Evolutionary conservation across 2,888 invertebrate genomes (phyloP).

Genomic region (Scaptomyza cyrtandrae): DNA sequence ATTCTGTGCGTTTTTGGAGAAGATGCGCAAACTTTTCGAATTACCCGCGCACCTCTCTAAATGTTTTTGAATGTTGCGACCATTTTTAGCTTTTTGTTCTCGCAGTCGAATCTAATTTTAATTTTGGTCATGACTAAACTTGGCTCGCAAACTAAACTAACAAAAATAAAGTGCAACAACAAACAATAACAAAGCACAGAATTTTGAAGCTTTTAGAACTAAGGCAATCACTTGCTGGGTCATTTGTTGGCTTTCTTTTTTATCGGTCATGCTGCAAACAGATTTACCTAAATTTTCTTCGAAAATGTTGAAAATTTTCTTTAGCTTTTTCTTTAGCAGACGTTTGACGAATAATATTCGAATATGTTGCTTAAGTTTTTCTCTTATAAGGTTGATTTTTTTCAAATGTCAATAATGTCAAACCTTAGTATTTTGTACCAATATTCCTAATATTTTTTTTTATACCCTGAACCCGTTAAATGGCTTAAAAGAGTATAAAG

Average conservation of each 20-base stretch:
- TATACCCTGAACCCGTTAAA: too few relatives aligned
- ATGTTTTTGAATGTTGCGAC: slow-evolving; percentile 60
- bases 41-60: slow-evolving; percentile 57
- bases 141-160: slow-evolving; percentile 30
- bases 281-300: slow-evolving; percentile 1
- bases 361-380: neutral
- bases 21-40: slow-evolving; percentile 46
- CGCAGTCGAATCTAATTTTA: slow-evolving; percentile 63
- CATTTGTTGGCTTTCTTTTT: slow-evolving; percentile 24
- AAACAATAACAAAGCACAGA: slow-evolving; percentile 30
- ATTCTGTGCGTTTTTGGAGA: slow-evolving; percentile 30
- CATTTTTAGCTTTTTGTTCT: slow-evolving; percentile 50
- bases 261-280: slow-evolving; percentile 19
- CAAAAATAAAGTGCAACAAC: slow-evolving; percentile 41
- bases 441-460: too few relatives aligned
- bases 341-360: neutral
- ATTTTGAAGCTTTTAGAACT: slow-evolving; percentile 17
- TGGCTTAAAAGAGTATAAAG: too few relatives aligned
- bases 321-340: neutral
- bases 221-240: slow-evolving; percentile 10
- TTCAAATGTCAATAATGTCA: too few relatives aligned
- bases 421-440: too few relatives aligned
- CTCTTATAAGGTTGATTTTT: too few relatives aligned
- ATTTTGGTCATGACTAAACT: slow-evolving; percentile 47
- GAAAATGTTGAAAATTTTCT: neutral